These are phyloP conservation scores for Fragum whitleyi DNA, from an alignment of 2,888 invertebrate genomes.

Conservation along the genomic window DNA sequence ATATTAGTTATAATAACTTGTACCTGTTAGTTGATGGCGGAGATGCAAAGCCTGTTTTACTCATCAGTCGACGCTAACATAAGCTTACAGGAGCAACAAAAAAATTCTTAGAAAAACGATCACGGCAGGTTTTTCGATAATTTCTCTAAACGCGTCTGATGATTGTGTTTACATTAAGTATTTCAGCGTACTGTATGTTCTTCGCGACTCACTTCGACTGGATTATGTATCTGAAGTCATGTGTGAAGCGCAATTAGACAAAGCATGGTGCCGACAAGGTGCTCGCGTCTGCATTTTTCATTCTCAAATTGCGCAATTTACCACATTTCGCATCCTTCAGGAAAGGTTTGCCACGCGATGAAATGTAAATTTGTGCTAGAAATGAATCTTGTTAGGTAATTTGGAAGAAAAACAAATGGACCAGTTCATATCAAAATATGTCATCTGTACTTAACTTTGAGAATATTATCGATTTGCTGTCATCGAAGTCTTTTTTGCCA, in stretches of 20 bases:
- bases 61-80: conserved; percentile 17
- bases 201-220: conserved; percentile 2
- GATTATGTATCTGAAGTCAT: conserved; percentile 22
- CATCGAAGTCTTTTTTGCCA: too few relatives aligned
- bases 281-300: conserved; percentile 18
- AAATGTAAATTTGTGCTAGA: conserved; percentile 19
- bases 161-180: conserved; percentile 29
- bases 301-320: conserved; percentile 26
- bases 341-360: not conserved
- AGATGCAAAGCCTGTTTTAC: conserved; percentile 23
- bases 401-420: conserved; percentile 2
- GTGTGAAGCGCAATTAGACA: conserved; percentile 26
- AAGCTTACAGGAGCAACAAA: not conserved
- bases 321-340: not conserved
- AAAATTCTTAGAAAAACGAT: not conserved
- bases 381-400: conserved; percentile 6
- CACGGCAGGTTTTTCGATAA: conserved; percentile 13
- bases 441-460: not conserved
- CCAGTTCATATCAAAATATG: not conserved
- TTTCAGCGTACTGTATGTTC: conserved; percentile 23
- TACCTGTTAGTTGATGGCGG: conserved; percentile 26
- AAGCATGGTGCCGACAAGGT: conserved; percentile 15
- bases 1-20: conserved; percentile 18
- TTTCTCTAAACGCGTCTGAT: conserved; percentile 14
- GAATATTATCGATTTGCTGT: too few relatives aligned